Evolutionary conservation across 1,140 invertebrate species (phyloP), one percentile per base, ranked within the genome.

Genomic region (Campoletis sonorensis): DNA sequence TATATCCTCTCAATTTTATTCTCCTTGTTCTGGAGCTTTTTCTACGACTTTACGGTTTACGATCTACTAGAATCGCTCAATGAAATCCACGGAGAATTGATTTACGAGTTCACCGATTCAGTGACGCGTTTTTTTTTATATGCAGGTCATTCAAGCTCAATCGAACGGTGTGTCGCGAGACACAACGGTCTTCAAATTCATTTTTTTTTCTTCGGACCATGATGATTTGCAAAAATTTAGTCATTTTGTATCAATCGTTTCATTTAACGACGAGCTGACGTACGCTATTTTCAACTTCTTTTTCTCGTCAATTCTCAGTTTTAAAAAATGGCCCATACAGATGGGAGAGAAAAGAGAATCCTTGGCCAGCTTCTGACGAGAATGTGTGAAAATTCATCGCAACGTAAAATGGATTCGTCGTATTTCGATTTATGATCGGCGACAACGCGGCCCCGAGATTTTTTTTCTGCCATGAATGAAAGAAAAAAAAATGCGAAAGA

Each of bases 21-120:
- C 72, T 18, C 26, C 27, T 26, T 18, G 37, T n/a, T 26, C 23
- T 8, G 15, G 18, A 61, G 73, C 49, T 30, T 78, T 78, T 64
- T 61, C 76, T 64, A 27, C 16, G 76, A 78, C 51, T 49, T 64
- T 16, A 33, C 51, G 76, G 54, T 78, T 78, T 78, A 78, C 76
- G 76, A 78, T 78, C 58, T 78, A 78, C 76, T 78, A 45, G 76
- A 67, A 78, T 67, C 76, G 76, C 76, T 78, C 76, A 78, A 78
- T 78, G 76, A 78, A 78, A 78, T 78, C 76, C 76, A 61, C 37
- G 54, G 21, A 45, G 76, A 58, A 78, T 78, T 78, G 76, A 78
- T 78, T 78, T 78, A 78, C 76, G 76, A 78, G 58, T 37, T 67
- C 61, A 58, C 45, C 23, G 76, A 78, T 78, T 78, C 76, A 77